phyloP scores from a whole-genome alignment of 2,113 vertebrate genomes.

The Ictidomys tridecemlineatus region DNA sequence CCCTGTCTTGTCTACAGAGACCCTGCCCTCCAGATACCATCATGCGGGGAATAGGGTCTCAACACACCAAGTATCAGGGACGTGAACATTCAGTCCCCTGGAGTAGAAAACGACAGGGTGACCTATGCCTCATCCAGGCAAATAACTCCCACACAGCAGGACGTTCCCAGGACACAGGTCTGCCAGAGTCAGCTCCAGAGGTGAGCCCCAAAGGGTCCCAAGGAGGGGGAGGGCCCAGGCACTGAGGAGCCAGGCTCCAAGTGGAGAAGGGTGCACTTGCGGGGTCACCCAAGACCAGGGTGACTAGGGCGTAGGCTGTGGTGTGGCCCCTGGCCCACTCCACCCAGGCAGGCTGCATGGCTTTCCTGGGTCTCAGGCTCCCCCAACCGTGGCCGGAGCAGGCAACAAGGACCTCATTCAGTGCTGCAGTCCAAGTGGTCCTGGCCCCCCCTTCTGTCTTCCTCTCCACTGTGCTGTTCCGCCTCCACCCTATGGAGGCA shows the following conservation, averaged over 20 bases:
- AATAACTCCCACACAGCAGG: neutral
- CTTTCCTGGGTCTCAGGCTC: neutral
- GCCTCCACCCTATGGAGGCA: neutral
- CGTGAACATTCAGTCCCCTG: neutral
- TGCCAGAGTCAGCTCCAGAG: neutral
- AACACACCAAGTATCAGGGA: neutral
- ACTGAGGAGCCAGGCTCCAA: neutral
- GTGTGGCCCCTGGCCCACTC: accelerated
- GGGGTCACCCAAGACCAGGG: neutral
- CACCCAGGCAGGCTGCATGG: accelerated
- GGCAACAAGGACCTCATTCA: too few species aligned
- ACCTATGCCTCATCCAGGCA: neutral
- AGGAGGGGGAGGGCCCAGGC: neutral
- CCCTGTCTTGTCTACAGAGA: neutral
- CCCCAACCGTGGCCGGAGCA: neutral
- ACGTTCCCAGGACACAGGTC: accelerated
- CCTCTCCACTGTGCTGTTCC: neutral
- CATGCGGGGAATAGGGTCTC: neutral
- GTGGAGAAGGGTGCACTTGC: accelerated
- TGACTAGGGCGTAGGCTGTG: too few species aligned
- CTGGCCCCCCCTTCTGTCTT: neutral
- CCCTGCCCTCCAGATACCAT: neutral
- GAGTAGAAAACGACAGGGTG: neutral
- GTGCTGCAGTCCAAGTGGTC: accelerated
- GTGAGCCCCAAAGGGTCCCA: neutral